A percentile compares a stretch with the other conserved stretches of the same genome.
Evolutionary conservation across 2,888 invertebrate species (phyloP).

Genomic region (Polydrusus tereticollis): DNA sequence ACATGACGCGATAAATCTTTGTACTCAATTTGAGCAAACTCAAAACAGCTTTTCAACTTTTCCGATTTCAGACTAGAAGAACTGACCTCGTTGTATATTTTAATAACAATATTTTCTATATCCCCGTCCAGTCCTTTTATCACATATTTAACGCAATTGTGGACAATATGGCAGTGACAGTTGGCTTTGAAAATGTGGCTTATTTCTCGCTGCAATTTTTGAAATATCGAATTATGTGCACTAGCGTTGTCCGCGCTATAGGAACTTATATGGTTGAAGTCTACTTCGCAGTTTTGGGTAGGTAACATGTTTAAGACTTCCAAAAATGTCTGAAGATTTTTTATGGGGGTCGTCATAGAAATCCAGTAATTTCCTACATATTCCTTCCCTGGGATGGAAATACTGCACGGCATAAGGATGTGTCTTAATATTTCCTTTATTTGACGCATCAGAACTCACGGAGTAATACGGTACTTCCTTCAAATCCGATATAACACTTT

Average conservation of each 20-base stretch:
- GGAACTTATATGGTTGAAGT: not conserved
- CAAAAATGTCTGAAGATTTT: too few species aligned
- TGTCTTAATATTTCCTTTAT: not conserved
- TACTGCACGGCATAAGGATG: not conserved
- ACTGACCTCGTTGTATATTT: not conserved
- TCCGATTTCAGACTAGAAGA: not conserved
- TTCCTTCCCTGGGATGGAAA: not conserved
- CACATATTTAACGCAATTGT: not conserved
- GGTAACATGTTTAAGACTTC: too few species aligned
- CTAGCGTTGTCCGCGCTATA: not conserved
- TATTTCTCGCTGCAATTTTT: not conserved
- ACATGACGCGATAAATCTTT: not conserved
- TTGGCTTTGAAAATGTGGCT: not conserved
- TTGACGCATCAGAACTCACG: not conserved
- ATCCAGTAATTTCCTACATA: not conserved
- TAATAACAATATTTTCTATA: not conserved
- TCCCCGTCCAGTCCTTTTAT: not conserved
- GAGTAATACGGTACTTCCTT: not conserved
- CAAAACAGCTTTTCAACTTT: not conserved
- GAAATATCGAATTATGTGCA: not conserved
- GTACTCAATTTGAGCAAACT: not conserved
- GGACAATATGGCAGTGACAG: not conserved
- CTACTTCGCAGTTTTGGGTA: too few species aligned
- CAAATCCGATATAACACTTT: not conserved
- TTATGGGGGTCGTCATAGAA: not conserved